Evolutionary conservation across 2,888 invertebrate species (phyloP), one percentile per base, ranked within the genome.

Genomic region (Eutolmus rufibarbis): DNA sequence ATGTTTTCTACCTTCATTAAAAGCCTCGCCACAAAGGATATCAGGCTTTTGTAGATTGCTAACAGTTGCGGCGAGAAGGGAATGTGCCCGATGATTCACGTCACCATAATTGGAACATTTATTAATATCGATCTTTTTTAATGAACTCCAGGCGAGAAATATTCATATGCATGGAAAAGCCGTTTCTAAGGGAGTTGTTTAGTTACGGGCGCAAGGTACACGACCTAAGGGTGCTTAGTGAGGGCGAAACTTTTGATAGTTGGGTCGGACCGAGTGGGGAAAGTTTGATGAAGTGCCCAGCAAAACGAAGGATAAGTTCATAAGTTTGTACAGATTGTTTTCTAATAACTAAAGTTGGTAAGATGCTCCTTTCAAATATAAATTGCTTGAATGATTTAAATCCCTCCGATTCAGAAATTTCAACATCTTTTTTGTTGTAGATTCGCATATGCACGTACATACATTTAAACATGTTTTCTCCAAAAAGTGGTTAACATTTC

Each of bases 51-150:
- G 79, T 79, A 79, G 66, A 66, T 66, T 28, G 66, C 28, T 12
- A 28, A 51, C 51, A 78, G 78, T 23, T 19, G 51, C 16, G 16
- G 51, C 2, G 51, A 28, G 31, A 16, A 12, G 19, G 28, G 34
- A 14, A 79, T 31, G 31, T 51, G 56, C 51, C 12, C 9, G 79
- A 31, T 16, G 19, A 23, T 79, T 79, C 31, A 51, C 51, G 46
- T 46, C 31, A 14, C 28, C 79, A 79, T 79, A 79, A 79, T 79
- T 79, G 51, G 79, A 23, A 31, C 79, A 79, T 79, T 79, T 51
- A 79, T 79, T 51, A 79, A 51, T 79, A 79, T 51, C 31, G 79
- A 79, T 79, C 46, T 79, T 79, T 28, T 79, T 79, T 79, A 79
- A 79, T 51, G 51, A 79, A 79, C 79, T 79, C 51, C 23, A 8